These are phyloP conservation scores for Campopleginae sp. DNA, from an alignment of 2,888 invertebrate genomes.

Conservation along the genomic window DNA sequence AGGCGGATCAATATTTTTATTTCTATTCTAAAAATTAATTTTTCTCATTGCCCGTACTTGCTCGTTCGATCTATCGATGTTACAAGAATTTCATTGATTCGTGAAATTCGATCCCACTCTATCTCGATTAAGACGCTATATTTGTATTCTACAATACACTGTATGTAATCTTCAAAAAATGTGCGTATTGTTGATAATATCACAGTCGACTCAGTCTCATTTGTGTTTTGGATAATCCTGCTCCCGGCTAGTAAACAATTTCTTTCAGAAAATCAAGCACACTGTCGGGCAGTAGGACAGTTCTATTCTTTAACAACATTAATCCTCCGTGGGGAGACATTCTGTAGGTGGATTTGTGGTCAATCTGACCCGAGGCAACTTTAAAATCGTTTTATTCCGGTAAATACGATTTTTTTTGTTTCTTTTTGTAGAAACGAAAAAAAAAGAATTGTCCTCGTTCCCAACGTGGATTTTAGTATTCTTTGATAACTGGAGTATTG, in stretches of 20 bases:
- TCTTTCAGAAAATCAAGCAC: constrained; percentile 8
- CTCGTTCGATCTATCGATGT: constrained; percentile 6
- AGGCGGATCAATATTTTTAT: neutral
- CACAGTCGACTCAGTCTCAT: constrained; percentile 71
- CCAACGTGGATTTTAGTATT: constrained; percentile 53
- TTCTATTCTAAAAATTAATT: neutral
- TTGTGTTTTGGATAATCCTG: neutral
- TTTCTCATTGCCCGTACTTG: neutral
- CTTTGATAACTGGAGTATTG: constrained; percentile 63
- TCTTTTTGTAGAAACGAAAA: no score
- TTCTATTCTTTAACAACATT: no score
- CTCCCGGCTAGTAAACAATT: neutral
- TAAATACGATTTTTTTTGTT: no score
- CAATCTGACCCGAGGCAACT: no score
- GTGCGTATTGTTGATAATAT: constrained; percentile 58
- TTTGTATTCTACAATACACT: constrained; percentile 45
- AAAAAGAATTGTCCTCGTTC: neutral
- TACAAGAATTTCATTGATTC: constrained; percentile 7
- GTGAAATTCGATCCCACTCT: constrained; percentile 12
- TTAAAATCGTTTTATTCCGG: no score
- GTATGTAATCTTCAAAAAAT: constrained; percentile 42
- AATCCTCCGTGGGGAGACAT: no score
- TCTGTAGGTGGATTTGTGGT: no score
- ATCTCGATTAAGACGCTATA: constrained; percentile 14
- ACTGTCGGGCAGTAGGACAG: neutral